phyloP scores from a whole-genome alignment of 2,888 invertebrate genomes.

The Papilio elwesi region DNA sequence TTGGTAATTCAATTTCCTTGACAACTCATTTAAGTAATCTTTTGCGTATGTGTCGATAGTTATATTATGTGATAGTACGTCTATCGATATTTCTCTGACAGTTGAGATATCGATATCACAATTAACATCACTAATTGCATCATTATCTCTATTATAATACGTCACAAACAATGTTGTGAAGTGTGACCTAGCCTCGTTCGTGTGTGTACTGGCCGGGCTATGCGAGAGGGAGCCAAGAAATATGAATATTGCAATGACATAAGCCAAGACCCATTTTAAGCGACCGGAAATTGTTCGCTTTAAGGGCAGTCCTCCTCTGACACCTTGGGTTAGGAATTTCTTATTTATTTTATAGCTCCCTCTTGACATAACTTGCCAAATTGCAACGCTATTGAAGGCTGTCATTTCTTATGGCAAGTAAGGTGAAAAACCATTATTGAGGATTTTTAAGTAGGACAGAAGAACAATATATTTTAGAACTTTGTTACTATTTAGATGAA shows the following conservation, averaged over 20 bases:
- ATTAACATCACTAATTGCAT: slow-evolving; percentile 55
- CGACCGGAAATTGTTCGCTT: not conserved
- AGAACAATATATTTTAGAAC: too few species aligned
- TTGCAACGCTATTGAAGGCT: not conserved
- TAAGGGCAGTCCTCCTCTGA: slow-evolving; percentile 1
- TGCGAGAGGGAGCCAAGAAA: slow-evolving; percentile 44
- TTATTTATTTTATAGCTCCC: slow-evolving; percentile 20
- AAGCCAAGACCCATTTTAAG: slow-evolving; percentile 18
- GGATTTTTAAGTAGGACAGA: too few species aligned
- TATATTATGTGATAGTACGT: not conserved
- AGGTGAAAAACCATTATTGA: too few species aligned
- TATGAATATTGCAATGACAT: slow-evolving; percentile 14
- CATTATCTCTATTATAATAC: slow-evolving; percentile 56
- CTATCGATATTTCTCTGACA: slow-evolving; percentile 41
- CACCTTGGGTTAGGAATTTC: slow-evolving; percentile 6
- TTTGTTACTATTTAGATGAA: too few species aligned
- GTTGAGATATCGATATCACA: not conserved
- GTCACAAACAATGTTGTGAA: slow-evolving; percentile 61
- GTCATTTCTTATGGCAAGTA: not conserved
- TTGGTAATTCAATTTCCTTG: not conserved
- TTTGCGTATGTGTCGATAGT: not conserved
- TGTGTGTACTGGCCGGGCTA: slow-evolving; percentile 47
- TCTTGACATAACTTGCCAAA: not conserved
- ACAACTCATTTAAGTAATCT: not conserved
- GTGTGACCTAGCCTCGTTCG: slow-evolving; percentile 71